A percentile compares a stretch with the other conserved stretches of the same genome.
Conservation (phyloP, 2,888 invertebrate genomes). For the Cheilosia impressa region DNA sequence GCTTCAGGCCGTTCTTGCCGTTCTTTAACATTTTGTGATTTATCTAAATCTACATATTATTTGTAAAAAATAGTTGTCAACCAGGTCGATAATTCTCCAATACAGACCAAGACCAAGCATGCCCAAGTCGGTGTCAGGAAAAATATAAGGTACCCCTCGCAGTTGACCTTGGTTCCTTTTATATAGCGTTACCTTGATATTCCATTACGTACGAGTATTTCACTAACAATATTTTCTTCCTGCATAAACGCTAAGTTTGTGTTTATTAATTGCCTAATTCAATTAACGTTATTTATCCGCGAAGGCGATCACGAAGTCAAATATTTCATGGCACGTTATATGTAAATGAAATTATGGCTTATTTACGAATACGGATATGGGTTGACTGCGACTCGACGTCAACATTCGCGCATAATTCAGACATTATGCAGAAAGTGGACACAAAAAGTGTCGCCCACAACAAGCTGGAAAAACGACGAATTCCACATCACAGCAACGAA, state of each 20-base stretch:
- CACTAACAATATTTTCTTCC: background rate
- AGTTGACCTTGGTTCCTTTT: conserved; percentile 20
- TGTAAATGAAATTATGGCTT: conserved; percentile 57
- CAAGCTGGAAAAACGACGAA: conserved; percentile 48
- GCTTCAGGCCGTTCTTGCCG: too few relatives aligned
- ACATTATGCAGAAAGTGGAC: conserved; percentile 34
- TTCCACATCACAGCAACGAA: conserved; percentile 8
- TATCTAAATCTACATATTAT: too few relatives aligned
- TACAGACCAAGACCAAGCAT: too few relatives aligned
- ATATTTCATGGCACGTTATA: conserved; percentile 66
- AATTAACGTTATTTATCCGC: conserved; percentile 55
- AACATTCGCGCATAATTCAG: conserved; percentile 47
- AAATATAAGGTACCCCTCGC: too few relatives aligned
- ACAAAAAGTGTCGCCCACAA: conserved; percentile 44
- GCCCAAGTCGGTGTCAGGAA: too few relatives aligned
- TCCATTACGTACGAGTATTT: background rate
- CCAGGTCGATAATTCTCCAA: too few relatives aligned
- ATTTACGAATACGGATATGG: conserved; percentile 54
- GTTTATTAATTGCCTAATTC: conserved; percentile 58
- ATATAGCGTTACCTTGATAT: conserved; percentile 16
- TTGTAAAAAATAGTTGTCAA: too few relatives aligned
- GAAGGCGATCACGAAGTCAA: conserved; percentile 61
- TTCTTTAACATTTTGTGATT: too few relatives aligned
- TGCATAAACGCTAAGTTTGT: conserved; percentile 38
- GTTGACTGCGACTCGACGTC: conserved; percentile 8